phyloP scores from a whole-genome alignment of 2,797 vertebrate genomes.

The Balearica regulorum region DNA sequence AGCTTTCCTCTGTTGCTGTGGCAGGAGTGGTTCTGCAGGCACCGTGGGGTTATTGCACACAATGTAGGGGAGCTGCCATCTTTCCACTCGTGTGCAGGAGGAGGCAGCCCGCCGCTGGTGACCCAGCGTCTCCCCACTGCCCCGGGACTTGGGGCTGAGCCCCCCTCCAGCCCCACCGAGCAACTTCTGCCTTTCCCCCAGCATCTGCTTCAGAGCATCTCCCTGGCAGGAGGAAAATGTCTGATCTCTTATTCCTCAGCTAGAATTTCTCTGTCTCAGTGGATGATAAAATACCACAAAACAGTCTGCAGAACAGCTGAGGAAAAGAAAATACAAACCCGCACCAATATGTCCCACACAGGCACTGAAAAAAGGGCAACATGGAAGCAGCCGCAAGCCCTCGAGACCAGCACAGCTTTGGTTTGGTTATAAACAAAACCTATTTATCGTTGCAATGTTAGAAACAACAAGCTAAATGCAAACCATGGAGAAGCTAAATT shows the following conservation, averaged over 20 bases:
- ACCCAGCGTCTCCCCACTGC: background rate
- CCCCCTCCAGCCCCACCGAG: no score
- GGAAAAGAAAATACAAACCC: background rate
- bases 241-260: background rate
- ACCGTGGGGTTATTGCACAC: accelerated
- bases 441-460: background rate
- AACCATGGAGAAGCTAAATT: background rate
- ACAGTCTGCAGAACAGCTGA: background rate
- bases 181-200: background rate
- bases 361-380: background rate
- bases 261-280: background rate
- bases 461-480: background rate
- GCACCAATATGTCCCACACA: background rate
- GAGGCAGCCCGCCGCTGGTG: background rate
- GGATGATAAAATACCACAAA: background rate
- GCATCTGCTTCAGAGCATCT: background rate
- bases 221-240: background rate
- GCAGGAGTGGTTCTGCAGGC: background rate
- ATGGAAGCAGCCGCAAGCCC: background rate
- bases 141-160: background rate
- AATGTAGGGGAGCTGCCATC: background rate
- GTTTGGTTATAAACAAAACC: background rate
- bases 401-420: background rate
- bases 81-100: background rate
- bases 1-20: background rate